phyloP scores from a whole-genome alignment of 2,888 invertebrate species.

The Pyrrhia umbra region DNA sequence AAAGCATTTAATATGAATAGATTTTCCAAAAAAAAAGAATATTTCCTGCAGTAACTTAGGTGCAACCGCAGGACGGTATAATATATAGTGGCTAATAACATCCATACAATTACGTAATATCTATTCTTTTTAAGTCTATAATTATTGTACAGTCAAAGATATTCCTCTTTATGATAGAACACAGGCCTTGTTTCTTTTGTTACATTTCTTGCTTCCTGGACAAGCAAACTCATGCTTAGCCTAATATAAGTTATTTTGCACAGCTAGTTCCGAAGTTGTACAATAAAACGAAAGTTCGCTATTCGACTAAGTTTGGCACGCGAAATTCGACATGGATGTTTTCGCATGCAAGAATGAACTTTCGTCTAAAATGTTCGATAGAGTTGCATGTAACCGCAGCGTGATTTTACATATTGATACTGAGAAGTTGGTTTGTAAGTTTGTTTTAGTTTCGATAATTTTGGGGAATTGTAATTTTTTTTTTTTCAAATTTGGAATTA shows the following conservation, averaged over 20 bases:
- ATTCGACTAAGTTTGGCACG: constrained; percentile 60
- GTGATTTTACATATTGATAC: constrained; percentile 39
- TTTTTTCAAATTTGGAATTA: too few relatives aligned
- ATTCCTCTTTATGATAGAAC: too few relatives aligned
- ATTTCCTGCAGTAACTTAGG: too few relatives aligned
- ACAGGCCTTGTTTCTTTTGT: too few relatives aligned
- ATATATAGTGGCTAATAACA: too few relatives aligned
- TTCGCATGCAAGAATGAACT: constrained; percentile 46
- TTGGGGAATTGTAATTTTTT: too few relatives aligned
- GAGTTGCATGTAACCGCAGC: constrained; percentile 14
- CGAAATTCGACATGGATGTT: constrained; percentile 51
- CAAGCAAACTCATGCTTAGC: background rate
- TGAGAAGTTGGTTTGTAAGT: constrained; percentile 16
- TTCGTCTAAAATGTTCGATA: constrained; percentile 40
- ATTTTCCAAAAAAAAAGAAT: too few relatives aligned
- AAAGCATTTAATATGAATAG: too few relatives aligned
- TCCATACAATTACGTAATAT: too few relatives aligned
- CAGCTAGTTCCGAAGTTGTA: constrained; percentile 69
- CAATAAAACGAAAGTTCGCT: constrained; percentile 75
- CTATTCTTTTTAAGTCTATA: too few relatives aligned
- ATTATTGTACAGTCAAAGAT: too few relatives aligned
- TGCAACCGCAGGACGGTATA: too few relatives aligned
- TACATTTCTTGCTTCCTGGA: background rate
- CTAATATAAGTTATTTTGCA: constrained; percentile 20
- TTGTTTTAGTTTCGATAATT: background rate